A percentile compares a stretch with the other conserved stretches of the same genome.
phyloP scores from a whole-genome alignment of 2,888 invertebrate genomes.

The Drosophila flavopinicola region DNA sequence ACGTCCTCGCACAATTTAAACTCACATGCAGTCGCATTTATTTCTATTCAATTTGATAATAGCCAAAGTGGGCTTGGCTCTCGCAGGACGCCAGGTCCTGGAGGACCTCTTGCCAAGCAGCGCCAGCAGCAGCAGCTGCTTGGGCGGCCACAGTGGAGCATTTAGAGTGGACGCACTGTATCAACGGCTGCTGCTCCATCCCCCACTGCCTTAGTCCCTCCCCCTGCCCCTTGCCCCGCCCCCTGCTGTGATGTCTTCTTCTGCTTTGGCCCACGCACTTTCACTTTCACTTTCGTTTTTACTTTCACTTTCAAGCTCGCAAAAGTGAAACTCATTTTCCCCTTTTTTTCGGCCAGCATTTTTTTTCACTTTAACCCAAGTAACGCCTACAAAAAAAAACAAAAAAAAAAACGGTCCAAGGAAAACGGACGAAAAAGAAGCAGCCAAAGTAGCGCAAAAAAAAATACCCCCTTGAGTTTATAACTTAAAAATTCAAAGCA shows the following conservation, averaged over 20 bases:
- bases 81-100: slow-evolving; percentile 49
- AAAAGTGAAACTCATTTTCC: slow-evolving; percentile 78
- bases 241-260: slow-evolving; percentile 45
- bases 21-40: slow-evolving; percentile 77
- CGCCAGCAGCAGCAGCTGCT: slow-evolving; percentile 57
- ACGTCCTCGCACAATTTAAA: slow-evolving; percentile 51
- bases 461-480: slow-evolving; percentile 81
- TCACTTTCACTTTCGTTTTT: slow-evolving; percentile 53
- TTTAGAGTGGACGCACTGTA: slow-evolving; percentile 79
- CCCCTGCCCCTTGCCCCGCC: neutral
- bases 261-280: slow-evolving; percentile 30
- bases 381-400: slow-evolving; percentile 32
- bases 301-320: slow-evolving; percentile 18
- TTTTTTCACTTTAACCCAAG: slow-evolving; percentile 52
- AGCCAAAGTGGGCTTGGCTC: slow-evolving; percentile 60
- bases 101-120: slow-evolving; percentile 19
- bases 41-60: slow-evolving; percentile 80
- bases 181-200: slow-evolving; percentile 60
- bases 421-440: slow-evolving; percentile 11
- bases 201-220: neutral
- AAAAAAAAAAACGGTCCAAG: slow-evolving; percentile 29
- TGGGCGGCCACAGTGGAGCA: slow-evolving; percentile 70
- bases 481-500: slow-evolving; percentile 84
- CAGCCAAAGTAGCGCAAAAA: slow-evolving; percentile 33
- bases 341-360: too few relatives aligned